These are phyloP conservation scores for Excalfactoria chinensis DNA, from an alignment of 2,113 vertebrate species.

Conservation along the genomic window DNA sequence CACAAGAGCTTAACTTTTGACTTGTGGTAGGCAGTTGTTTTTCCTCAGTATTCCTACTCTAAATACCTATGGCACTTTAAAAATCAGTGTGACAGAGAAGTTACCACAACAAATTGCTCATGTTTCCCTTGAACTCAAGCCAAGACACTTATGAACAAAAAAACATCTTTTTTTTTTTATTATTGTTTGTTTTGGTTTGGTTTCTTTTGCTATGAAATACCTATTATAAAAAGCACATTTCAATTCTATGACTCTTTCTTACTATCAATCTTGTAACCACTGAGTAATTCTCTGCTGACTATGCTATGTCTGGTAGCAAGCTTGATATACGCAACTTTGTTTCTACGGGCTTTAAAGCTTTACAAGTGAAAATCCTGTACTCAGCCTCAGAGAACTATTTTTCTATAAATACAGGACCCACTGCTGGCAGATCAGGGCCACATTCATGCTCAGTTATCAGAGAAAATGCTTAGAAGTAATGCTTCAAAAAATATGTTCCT, in stretches of 20 bases:
- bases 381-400: not conserved
- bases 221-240: not conserved
- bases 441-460: not conserved
- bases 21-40: not conserved
- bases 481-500: not conserved
- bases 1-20: not conserved
- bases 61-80: not conserved
- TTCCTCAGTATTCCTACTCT: not conserved
- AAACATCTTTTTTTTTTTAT: not conserved
- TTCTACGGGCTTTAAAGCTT: not conserved
- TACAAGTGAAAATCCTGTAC: not conserved
- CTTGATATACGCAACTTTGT: not conserved
- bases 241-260: not conserved
- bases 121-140: conserved; percentile 24
- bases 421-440: not conserved
- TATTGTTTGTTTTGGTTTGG: not conserved
- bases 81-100: conserved; percentile 1
- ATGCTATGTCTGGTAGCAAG: not conserved
- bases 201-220: not conserved
- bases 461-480: not conserved
- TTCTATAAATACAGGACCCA: not conserved
- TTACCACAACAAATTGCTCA: not conserved
- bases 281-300: not conserved
- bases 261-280: not conserved
- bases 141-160: not conserved